A percentile compares a stretch with the other conserved stretches of the same genome.
These are phyloP conservation scores for Nemurella pictetii DNA, from an alignment of 2,888 invertebrate species.

Conservation along the genomic window DNA sequence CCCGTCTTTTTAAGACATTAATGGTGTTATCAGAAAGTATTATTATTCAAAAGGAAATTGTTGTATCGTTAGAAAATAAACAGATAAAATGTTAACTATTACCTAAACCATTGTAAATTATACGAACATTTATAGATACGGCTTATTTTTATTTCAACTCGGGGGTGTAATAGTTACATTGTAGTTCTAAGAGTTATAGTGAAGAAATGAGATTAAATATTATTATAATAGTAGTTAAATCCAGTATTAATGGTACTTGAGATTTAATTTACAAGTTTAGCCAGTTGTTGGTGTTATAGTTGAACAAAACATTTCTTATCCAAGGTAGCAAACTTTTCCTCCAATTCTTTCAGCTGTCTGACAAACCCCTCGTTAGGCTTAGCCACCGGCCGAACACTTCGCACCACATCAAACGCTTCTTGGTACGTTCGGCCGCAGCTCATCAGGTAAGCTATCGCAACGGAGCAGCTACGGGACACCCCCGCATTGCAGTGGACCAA, in stretches of 20 bases:
- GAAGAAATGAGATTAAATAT: not conserved
- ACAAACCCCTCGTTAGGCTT: not conserved
- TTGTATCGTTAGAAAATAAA: not conserved
- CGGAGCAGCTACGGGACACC: not conserved
- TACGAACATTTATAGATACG: not conserved
- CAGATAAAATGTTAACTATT: not conserved
- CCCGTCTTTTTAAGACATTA: not conserved
- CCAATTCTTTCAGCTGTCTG: not conserved
- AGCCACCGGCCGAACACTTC: not conserved
- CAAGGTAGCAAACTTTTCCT: not conserved
- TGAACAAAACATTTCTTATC: not conserved
- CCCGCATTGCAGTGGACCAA: not conserved
- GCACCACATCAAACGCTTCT: not conserved
- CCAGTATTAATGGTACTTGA: too few species aligned
- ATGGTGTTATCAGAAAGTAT: not conserved
- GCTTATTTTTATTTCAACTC: not conserved
- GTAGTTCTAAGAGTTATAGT: not conserved
- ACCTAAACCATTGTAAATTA: not conserved
- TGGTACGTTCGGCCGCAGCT: not conserved
- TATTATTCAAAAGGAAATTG: not conserved
- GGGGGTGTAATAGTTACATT: not conserved
- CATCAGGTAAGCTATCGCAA: not conserved
- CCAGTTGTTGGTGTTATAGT: not conserved
- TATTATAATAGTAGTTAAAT: too few species aligned
- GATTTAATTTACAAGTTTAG: not conserved